Conservation (phyloP, 2,797 vertebrate genomes). For the Karalla daura region DNA sequence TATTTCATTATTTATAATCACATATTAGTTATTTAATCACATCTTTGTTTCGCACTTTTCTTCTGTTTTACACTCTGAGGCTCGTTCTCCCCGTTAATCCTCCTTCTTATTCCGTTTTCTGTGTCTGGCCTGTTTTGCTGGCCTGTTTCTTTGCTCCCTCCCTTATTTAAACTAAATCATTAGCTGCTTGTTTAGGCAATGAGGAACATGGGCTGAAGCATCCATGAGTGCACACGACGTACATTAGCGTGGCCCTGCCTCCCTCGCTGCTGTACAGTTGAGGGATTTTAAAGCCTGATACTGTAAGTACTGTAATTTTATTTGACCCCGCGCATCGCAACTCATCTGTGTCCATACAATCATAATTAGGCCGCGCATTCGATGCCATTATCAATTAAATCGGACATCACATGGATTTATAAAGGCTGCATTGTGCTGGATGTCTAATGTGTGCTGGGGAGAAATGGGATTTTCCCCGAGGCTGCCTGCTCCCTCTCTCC, state of each 20-base stretch:
- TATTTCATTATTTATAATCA: no score
- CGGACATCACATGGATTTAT: constrained; percentile 45
- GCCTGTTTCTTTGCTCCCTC: constrained; percentile 23
- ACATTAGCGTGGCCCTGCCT: constrained; percentile 18
- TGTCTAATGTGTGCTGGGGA: constrained; percentile 45
- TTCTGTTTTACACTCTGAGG: constrained; percentile 28
- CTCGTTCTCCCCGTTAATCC: constrained; percentile 9
- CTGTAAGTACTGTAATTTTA: neutral
- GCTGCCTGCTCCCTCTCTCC: constrained; percentile 30
- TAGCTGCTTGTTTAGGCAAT: constrained; percentile 58
- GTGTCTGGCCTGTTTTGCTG: constrained; percentile 37
- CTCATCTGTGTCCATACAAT: constrained; percentile 3
- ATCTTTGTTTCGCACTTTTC: neutral
- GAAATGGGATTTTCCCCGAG: constrained; percentile 58
- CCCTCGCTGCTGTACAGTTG: constrained; percentile 14
- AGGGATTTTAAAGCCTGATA: constrained; percentile 12
- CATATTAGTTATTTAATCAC: no score
- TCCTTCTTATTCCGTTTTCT: constrained; percentile 40
- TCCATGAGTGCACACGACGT: constrained; percentile 22
- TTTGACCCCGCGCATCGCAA: constrained; percentile 2
- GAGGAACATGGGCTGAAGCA: constrained; percentile 29
- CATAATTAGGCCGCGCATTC: constrained; percentile 5
- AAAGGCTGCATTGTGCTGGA: constrained; percentile 38
- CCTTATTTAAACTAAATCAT: constrained; percentile 55
- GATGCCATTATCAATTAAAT: constrained; percentile 43